Evolutionary conservation across 2,113 vertebrate genomes (phyloP).

Genomic region (Mastomys natalensis): DNA sequence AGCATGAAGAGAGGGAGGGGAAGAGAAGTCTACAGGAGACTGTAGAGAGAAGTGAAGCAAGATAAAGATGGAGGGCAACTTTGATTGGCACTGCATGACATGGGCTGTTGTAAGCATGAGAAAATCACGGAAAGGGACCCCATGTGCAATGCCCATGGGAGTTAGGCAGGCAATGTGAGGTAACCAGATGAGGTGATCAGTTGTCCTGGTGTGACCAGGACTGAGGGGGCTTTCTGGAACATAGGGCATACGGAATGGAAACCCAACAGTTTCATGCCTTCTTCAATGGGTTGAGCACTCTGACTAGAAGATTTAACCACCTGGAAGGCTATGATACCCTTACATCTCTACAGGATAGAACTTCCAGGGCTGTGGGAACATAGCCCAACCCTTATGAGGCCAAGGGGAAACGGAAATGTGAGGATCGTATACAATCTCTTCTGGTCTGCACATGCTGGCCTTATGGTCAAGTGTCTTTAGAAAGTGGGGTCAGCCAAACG

Average conservation of each 20-base stretch:
- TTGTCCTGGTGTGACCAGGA: not conserved
- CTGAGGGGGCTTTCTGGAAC: not conserved
- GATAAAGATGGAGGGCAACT: not conserved
- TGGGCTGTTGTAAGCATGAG: not conserved
- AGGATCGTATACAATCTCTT: not conserved
- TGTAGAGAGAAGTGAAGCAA: not conserved
- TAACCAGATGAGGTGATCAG: not conserved
- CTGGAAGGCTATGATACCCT: rapidly evolving
- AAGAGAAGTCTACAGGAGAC: not conserved
- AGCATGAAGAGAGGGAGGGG: not conserved
- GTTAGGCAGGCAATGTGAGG: not conserved
- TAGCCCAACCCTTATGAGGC: not conserved
- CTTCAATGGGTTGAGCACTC: not conserved
- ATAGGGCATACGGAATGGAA: not conserved
- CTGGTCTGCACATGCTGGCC: slow-evolving; percentile 12
- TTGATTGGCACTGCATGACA: not conserved
- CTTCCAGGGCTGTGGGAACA: not conserved
- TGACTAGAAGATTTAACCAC: not conserved
- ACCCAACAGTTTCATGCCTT: not conserved
- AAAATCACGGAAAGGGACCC: not conserved
- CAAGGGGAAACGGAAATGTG: not conserved
- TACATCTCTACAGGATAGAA: rapidly evolving
- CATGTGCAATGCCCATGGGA: rapidly evolving
- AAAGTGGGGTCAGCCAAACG: not conserved
- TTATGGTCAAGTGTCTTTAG: not conserved